Evolutionary conservation across 1,140 invertebrate genomes (phyloP), one percentile per base, ranked within the genome.

Genomic region (Mercenaria mercenaria): DNA sequence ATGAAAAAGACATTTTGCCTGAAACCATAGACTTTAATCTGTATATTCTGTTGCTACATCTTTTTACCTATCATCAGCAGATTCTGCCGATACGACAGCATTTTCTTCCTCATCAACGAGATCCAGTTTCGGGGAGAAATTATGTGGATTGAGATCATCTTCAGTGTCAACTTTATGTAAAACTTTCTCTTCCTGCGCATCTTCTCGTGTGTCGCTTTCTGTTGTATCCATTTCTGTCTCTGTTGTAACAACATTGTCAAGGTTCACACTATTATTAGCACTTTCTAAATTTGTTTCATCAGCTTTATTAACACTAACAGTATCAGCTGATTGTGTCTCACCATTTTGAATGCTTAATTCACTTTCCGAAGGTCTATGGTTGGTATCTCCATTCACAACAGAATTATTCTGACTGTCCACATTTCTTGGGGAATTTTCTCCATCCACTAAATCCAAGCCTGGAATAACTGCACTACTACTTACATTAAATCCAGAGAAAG

Each of bases 391-490:
- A 32, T 72, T 72, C 6, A 72, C 64, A 43, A 84, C 43, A 50
- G 41, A 47, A 72, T 26, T 47, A 37, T 72, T 67, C 43, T 26
- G 80, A 39, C 3, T 37, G 4, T 67, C 80, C 34, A 32, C n/a
- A 64, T 39, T 41, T 64, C 8, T 20, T 37, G 39, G 26, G 4
- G 20, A 32, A 20, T 32, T 64, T 50, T n/a, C 74, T 41, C 61
- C 85, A 0, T 56, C 85, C 6, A 88, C 13, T 79, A 88, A 80
- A 80, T 88, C 85, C 29, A 88, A 69, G 26, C 85, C 85, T 20
- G 85, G 85, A 88, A 88, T 88, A 11, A 20, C 52, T 34, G 13
- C 59, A n/a, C 47, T 67, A 43, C 47, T 69, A 20, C 37, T 37
- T 8, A 79, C 74, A 43, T 52, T 74, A 34, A 84, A 84, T 32